Conservation (phyloP, 1,140 invertebrate genomes). For the Papilio xuthus region DNA sequence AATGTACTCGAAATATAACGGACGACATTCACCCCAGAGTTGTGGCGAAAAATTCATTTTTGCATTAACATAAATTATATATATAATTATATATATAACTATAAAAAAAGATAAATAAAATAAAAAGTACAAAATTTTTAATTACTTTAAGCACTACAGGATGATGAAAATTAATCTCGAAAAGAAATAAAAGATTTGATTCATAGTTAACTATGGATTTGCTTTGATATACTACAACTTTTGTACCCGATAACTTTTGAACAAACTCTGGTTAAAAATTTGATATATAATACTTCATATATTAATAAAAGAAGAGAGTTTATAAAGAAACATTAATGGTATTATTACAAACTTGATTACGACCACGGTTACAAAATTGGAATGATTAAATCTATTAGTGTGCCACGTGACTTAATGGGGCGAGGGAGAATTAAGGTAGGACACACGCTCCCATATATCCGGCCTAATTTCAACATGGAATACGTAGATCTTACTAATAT, state of each 20-base stretch:
- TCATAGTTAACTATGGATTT: no score
- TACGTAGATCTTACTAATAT: not conserved
- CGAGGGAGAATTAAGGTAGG: slow-evolving; percentile 42
- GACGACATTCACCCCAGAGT: slow-evolving; percentile 19
- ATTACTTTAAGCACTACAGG: no score
- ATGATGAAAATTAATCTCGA: no score
- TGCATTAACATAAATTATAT: slow-evolving; percentile 41
- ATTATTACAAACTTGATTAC: slow-evolving; percentile 56
- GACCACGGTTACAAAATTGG: slow-evolving; percentile 43
- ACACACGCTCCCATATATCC: slow-evolving; percentile 36
- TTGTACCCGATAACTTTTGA: no score
- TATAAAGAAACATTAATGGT: slow-evolving; percentile 62
- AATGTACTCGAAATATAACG: slow-evolving; percentile 50
- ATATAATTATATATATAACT: no score
- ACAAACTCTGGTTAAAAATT: no score
- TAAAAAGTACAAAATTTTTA: no score
- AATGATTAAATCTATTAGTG: slow-evolving; percentile 64
- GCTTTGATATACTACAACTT: no score
- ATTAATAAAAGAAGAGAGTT: slow-evolving; percentile 24
- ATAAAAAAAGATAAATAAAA: no score
- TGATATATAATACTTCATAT: no score
- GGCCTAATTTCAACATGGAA: not conserved
- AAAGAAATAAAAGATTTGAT: no score
- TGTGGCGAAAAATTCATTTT: slow-evolving; percentile 4
- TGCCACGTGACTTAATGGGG: slow-evolving; percentile 55